phyloP scores from a whole-genome alignment of 2,888 invertebrate genomes.

The Ligdia adustata region DNA sequence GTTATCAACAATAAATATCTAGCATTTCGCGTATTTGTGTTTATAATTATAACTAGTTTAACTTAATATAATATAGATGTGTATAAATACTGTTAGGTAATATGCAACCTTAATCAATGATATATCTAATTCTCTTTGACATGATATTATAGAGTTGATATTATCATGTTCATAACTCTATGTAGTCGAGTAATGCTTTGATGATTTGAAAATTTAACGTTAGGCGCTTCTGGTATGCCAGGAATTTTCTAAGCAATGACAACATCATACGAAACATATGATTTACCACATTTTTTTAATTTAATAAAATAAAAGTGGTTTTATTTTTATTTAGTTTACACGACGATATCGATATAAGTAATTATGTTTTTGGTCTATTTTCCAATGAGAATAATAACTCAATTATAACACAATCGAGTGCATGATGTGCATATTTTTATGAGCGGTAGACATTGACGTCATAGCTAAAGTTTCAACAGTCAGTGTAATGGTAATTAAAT shows the following conservation, averaged over 20 bases:
- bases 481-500: neutral
- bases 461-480: slow-evolving; percentile 23
- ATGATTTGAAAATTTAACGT: slow-evolving; percentile 15
- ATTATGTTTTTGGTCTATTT: neutral
- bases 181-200: slow-evolving; percentile 13
- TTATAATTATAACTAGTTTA: no score
- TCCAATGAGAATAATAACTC: neutral
- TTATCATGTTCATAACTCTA: neutral
- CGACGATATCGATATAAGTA: neutral
- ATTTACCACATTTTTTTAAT: neutral
- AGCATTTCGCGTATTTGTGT: no score
- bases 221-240: slow-evolving; percentile 12
- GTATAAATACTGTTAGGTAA: no score
- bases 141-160: slow-evolving; percentile 3
- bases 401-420: neutral
- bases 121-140: neutral
- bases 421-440: slow-evolving; percentile 19
- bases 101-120: no score
- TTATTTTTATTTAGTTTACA: neutral
- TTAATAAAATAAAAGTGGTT: slow-evolving; percentile 2
- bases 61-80: no score
- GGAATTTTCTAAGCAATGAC: slow-evolving; percentile 4
- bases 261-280: neutral
- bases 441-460: slow-evolving; percentile 17
- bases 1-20: no score